Percentiles rank a stretch among this genome's conserved stretches.
Conservation (phyloP, 2,113 vertebrate species). For the Cygnus buccinator region DNA sequence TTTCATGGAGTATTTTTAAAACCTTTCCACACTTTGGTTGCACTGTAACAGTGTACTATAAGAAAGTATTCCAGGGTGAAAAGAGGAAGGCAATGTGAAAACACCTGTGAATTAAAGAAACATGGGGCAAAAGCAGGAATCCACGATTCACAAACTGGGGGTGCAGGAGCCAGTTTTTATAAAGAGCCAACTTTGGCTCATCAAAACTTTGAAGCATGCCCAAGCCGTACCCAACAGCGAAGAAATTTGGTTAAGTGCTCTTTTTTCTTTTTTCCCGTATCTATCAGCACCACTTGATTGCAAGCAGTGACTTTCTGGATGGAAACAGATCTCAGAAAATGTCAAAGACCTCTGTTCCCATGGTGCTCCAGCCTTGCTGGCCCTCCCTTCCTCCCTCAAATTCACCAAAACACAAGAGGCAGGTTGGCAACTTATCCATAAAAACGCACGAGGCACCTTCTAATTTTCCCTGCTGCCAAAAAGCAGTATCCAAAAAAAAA, state of each 20-base stretch:
- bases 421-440: neutral
- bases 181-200: neutral
- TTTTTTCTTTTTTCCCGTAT: neutral
- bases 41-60: neutral
- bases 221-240: rapidly evolving
- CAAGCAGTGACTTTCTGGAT: neutral
- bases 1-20: neutral
- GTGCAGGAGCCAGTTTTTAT: neutral
- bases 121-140: neutral
- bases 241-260: neutral
- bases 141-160: neutral
- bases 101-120: neutral
- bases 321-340: neutral
- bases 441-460: neutral
- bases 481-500: neutral
- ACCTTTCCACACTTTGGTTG: neutral
- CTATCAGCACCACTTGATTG: neutral
- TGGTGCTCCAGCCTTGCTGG: neutral
- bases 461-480: neutral
- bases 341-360: neutral
- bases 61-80: neutral
- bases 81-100: neutral
- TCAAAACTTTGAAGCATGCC: rapidly evolving
- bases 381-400: neutral
- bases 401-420: neutral